Percentiles rank a stretch among this genome's conserved stretches.
These are phyloP conservation scores for Ornithorhynchus anatinus DNA, from an alignment of 2,113 vertebrate species.

Conservation along the genomic window DNA sequence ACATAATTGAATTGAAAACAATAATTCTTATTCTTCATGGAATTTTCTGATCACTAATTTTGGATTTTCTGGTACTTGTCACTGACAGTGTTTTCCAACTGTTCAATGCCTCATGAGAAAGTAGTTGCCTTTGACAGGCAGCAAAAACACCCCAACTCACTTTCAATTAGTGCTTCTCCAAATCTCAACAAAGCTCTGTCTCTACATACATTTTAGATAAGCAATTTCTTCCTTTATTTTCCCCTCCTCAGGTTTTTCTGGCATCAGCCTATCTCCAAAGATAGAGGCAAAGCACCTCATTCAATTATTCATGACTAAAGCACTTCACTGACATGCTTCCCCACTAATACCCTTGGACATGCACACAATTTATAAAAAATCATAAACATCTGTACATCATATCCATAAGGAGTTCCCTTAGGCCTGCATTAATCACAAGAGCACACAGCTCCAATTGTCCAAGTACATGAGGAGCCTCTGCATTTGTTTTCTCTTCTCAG, in stretches of 20 bases:
- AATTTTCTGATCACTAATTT: neutral
- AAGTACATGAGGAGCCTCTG: neutral
- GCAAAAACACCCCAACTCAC: neutral
- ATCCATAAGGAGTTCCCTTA: constrained; percentile 30
- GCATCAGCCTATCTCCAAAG: constrained; percentile 62
- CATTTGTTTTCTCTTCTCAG: constrained; percentile 44
- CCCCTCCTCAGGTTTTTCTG: neutral
- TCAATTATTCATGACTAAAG: constrained; percentile 77
- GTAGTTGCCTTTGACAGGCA: neutral
- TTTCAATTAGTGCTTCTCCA: neutral
- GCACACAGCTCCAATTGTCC: constrained; percentile 10
- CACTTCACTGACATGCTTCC: constrained; percentile 38
- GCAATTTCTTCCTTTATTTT: neutral
- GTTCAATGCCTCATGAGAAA: neutral
- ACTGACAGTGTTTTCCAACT: neutral
- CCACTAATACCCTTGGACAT: constrained; percentile 1
- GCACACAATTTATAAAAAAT: neutral
- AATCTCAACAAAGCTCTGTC: neutral
- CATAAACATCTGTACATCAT: neutral
- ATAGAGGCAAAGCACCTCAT: constrained; percentile 65
- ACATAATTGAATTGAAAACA: too few species aligned
- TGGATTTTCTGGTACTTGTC: neutral
- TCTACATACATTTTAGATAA: neutral
- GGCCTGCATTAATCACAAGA: constrained; percentile 20
- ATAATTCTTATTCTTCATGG: neutral